A percentile compares a stretch with the other conserved stretches of the same genome.
These are phyloP conservation scores for Chymomyza caudatula DNA, from an alignment of 2,888 invertebrate genomes.

Conservation along the genomic window DNA sequence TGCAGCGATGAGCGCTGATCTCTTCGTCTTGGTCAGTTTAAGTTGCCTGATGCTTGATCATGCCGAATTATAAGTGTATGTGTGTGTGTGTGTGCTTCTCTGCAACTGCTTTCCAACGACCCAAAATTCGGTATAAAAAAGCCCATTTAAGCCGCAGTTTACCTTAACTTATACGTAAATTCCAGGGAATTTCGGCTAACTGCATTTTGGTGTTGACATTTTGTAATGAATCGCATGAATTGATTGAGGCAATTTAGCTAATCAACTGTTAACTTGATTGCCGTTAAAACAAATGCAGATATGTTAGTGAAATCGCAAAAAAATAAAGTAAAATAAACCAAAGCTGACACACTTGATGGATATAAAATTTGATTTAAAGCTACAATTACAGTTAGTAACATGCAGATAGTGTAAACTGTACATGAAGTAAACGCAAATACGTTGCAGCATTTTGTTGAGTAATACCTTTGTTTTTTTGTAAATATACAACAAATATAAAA, in stretches of 20 bases:
- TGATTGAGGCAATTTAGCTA: constrained; percentile 37
- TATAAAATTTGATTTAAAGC: neutral
- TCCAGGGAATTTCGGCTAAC: constrained; percentile 38
- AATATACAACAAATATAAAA: no score
- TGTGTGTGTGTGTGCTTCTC: neutral
- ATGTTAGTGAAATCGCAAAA: neutral
- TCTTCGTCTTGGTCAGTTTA: neutral
- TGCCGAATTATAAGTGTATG: constrained; percentile 49
- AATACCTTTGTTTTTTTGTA: no score
- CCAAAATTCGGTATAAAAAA: constrained; percentile 58
- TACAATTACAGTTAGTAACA: no score
- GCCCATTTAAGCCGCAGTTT: constrained; percentile 30
- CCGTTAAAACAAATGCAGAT: neutral
- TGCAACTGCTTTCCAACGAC: constrained; percentile 57
- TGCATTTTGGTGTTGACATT: constrained; percentile 58
- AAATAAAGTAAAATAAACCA: neutral
- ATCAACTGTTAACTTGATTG: constrained; percentile 50
- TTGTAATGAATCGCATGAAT: constrained; percentile 53
- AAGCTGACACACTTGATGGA: neutral
- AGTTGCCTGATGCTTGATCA: constrained; percentile 51
- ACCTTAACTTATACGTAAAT: neutral
- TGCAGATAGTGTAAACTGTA: no score
- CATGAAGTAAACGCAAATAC: no score
- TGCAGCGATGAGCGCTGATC: constrained; percentile 44
- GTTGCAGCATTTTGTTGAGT: no score